Percentiles rank a stretch among this genome's conserved stretches.
These are phyloP conservation scores for Zosterops pallidus DNA, from an alignment of 2,113 vertebrate genomes.

Conservation along the genomic window DNA sequence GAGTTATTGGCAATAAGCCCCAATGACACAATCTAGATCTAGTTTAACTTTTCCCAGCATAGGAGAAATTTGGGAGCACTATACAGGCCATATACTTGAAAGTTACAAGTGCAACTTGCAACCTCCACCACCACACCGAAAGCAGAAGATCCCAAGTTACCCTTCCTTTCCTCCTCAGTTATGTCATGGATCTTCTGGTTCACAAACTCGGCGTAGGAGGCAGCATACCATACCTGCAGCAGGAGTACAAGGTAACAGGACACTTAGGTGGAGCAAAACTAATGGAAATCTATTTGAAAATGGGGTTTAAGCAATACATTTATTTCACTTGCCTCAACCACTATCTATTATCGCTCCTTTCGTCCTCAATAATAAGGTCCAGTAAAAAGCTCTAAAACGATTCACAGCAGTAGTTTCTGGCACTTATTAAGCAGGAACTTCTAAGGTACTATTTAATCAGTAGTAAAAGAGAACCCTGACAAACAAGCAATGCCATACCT, in stretches of 20 bases:
- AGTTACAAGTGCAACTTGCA: neutral
- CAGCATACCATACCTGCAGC: conserved; percentile 95
- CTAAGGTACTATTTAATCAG: neutral
- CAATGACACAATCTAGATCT: neutral
- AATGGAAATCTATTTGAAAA: neutral
- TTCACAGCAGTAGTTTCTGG: neutral
- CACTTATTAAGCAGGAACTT: neutral
- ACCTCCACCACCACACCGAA: neutral
- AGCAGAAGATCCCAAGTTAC: conserved; percentile 65
- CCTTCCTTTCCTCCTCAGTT: conserved; percentile 95
- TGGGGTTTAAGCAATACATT: neutral
- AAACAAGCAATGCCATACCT: conserved; percentile 71
- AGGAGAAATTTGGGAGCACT: neutral
- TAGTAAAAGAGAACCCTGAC: neutral
- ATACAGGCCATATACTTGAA: neutral
- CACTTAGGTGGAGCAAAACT: neutral
- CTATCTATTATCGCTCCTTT: neutral
- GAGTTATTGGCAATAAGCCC: neutral
- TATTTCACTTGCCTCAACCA: neutral
- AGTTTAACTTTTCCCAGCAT: neutral
- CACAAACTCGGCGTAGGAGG: conserved; percentile 94
- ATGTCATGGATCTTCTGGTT: conserved; percentile 94
- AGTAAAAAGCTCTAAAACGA: neutral
- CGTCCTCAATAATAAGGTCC: neutral
- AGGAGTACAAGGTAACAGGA: neutral